Evolutionary conservation across 2,888 invertebrate genomes (phyloP).

Genomic region (Apotomis turbidana): DNA sequence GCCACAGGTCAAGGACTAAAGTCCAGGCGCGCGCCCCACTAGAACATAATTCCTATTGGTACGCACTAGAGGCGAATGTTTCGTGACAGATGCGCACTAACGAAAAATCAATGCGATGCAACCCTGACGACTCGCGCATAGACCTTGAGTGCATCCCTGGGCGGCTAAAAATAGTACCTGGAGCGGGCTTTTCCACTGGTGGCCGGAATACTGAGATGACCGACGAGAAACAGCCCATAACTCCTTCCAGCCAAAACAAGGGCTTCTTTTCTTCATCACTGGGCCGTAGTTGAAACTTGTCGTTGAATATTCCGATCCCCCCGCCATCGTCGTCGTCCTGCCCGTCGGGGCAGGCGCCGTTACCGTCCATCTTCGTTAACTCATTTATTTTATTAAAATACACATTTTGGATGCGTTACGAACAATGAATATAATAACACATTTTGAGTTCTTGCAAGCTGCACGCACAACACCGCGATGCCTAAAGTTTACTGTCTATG

Average conservation of each 20-base stretch:
- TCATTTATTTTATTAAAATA: conserved; percentile 11
- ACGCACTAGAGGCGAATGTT: conserved; percentile 17
- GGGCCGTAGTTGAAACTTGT: conserved; percentile 47
- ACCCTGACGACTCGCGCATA: conserved; percentile 40
- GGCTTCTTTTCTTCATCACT: conserved; percentile 68
- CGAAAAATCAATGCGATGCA: conserved; percentile 37
- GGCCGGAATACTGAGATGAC: conserved; percentile 94
- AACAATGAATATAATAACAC: conserved; percentile 27
- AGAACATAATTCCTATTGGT: conserved; percentile 5
- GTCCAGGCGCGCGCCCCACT: neutral
- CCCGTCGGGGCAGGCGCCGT: conserved; percentile 31
- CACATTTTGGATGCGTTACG: conserved; percentile 19
- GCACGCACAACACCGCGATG: conserved; percentile 14
- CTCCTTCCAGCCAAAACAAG: conserved; percentile 90
- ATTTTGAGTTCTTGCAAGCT: conserved; percentile 9
- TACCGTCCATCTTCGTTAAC: conserved; percentile 41
- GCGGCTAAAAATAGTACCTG: conserved; percentile 71
- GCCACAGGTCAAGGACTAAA: conserved; percentile 24
- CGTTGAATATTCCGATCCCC: conserved; percentile 49
- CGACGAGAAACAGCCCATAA: conserved; percentile 94
- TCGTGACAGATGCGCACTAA: conserved; percentile 13
- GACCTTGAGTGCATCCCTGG: conserved; percentile 36
- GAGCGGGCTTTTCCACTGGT: conserved; percentile 86
- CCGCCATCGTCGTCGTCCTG: conserved; percentile 47
- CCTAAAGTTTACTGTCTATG: conserved; percentile 22